phyloP scores from a whole-genome alignment of 2,888 invertebrate species.

The Phlogophora meticulosa region DNA sequence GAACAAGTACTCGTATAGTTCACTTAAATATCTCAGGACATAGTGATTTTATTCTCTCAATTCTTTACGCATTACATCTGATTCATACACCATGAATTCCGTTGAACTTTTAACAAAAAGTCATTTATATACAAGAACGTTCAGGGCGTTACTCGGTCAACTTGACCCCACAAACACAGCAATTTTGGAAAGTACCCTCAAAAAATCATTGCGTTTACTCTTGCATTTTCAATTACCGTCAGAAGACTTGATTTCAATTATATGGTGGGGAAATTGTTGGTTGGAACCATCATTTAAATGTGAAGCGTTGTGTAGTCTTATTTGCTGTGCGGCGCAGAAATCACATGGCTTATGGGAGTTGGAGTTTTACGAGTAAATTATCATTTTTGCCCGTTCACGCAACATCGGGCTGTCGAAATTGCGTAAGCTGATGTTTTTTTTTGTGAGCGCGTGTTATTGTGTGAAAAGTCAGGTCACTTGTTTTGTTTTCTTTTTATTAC shows the following conservation, averaged over 20 bases:
- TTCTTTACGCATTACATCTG: slow-evolving; percentile 43
- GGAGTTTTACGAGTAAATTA: slow-evolving; percentile 63
- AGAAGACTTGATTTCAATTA: slow-evolving; percentile 78
- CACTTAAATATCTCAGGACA: slow-evolving; percentile 40
- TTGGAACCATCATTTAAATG: slow-evolving; percentile 73
- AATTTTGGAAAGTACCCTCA: slow-evolving; percentile 75
- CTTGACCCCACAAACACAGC: slow-evolving; percentile 69
- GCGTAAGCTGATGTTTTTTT: slow-evolving; percentile 57
- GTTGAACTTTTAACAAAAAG: slow-evolving; percentile 63
- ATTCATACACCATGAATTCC: slow-evolving; percentile 52
- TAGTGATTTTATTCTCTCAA: slow-evolving; percentile 30
- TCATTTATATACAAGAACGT: slow-evolving; percentile 51
- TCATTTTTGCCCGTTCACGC: slow-evolving; percentile 68
- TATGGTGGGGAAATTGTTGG: slow-evolving; percentile 75
- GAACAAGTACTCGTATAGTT: slow-evolving; percentile 26
- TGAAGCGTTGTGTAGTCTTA: slow-evolving; percentile 64
- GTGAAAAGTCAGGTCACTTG: slow-evolving; percentile 63
- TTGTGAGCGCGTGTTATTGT: slow-evolving; percentile 58
- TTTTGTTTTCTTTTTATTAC: slow-evolving; percentile 61
- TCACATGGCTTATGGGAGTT: slow-evolving; percentile 69
- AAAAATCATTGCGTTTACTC: slow-evolving; percentile 66
- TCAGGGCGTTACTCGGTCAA: slow-evolving; percentile 61
- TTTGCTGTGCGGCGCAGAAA: slow-evolving; percentile 71
- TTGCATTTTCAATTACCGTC: slow-evolving; percentile 75
- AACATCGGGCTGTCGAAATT: slow-evolving; percentile 56